Evolutionary conservation across 2,797 vertebrate genomes (phyloP), one percentile per base, ranked within the genome.

Genomic region (Hyperoplus immaculatus): DNA sequence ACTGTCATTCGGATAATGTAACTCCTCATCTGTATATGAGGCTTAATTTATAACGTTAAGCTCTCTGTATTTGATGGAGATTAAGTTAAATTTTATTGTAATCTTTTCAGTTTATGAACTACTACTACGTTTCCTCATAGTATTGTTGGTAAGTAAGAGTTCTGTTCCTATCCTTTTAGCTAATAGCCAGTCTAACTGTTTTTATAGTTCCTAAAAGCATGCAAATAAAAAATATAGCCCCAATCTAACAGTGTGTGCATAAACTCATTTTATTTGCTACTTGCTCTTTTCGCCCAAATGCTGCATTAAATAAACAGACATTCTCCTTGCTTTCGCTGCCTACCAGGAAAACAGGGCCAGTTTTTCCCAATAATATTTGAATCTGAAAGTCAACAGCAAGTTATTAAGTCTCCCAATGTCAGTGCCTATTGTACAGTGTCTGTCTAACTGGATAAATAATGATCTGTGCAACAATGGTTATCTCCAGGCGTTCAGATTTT

Each of bases 181-280:
- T 46, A 72, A 72, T 50, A 45, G 68, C 67, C 43, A 77, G 29
- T 66, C 10, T 54, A 78, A 78, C 79, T 79, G 70, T 76, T 82
- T 85, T 69, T 45, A 73, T 51, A 55, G 60, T 58, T 82, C 59
- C 55, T 51, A 68, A 74, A 80, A 81, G 63, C 69, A 68, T 80
- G 55, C 57, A 85, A 81, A 88, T 85, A 42, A 69, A 77, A 83
- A 83, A 76, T 71, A 73, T 61, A 81, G 51, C 7, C 3, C 36
- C 0, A 21, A 69, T 38, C 16, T 65, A 46, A 79, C 58, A 59
- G 36, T 50, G 38, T 61, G 70, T 64, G 70, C 71, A 72, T 53
- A 77, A 69, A 74, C 60, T 55, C 15, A 69, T 83, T 83, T 80
- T 49, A 42, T 50, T 42, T 67, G 36, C 59, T 41, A 8, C 9